Percentiles rank a stretch among this genome's conserved stretches.
These are phyloP conservation scores for Morone saxatilis DNA, from an alignment of 2,113 vertebrate genomes.

Conservation along the genomic window DNA sequence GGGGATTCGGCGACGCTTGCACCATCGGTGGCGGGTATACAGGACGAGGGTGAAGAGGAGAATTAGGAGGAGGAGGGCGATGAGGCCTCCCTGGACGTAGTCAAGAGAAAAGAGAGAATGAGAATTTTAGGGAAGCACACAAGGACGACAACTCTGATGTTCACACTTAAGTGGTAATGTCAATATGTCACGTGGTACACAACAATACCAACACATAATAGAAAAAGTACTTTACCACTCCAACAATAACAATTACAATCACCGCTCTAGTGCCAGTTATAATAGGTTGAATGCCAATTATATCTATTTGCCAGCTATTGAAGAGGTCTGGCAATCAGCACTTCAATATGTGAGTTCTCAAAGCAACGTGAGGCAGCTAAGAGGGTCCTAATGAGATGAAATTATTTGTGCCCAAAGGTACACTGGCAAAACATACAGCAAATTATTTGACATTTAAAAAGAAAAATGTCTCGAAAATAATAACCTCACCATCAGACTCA, in stretches of 20 bases:
- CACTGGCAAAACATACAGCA: not conserved
- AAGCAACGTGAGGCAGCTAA: conserved; percentile 17
- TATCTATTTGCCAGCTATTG: conserved; percentile 40
- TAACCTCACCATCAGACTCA: not conserved
- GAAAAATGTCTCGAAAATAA: not conserved
- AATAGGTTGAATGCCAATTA: conserved; percentile 49
- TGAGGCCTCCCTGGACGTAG: conserved; percentile 92
- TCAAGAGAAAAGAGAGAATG: not conserved
- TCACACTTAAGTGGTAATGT: conserved; percentile 9
- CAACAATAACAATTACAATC: conserved; percentile 47
- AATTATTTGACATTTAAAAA: not conserved
- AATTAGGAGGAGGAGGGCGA: conserved; percentile 93
- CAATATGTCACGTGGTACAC: not conserved
- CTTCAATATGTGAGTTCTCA: conserved; percentile 30
- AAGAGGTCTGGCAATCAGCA: conserved; percentile 47
- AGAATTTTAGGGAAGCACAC: not conserved
- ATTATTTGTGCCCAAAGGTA: not conserved
- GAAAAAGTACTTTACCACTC: conserved; percentile 11
- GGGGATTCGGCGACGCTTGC: conserved; percentile 91
- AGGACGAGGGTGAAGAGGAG: conserved; percentile 95
- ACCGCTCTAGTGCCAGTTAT: conserved; percentile 24
- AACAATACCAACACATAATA: conserved; percentile 1
- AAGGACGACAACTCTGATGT: not conserved
- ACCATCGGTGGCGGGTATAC: conserved; percentile 95
- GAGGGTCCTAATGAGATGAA: conserved; percentile 3